Evolutionary conservation across 2,113 vertebrate genomes (phyloP), one percentile per base, ranked within the genome.

Genomic region (Galemys pyrenaicus): DNA sequence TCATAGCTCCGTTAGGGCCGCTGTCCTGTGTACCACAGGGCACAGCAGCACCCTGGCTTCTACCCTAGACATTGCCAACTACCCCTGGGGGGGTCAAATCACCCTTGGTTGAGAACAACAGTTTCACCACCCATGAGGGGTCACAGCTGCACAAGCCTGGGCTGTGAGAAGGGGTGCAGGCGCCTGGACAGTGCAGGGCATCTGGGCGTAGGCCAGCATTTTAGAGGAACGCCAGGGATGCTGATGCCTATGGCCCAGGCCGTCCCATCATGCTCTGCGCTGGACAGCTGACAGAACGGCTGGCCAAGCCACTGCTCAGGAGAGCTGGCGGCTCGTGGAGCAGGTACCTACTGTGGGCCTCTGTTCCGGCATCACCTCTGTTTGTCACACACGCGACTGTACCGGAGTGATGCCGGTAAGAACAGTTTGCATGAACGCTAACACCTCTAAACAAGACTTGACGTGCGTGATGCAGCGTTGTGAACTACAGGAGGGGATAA

Each of bases 261-360:
- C 20, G 11, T 0, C 5, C 37, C 7, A 15, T 7, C 17, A 32
- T 5, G 16, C 22, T 39, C 82, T 8, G 5, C 64, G 26, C 60
- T 58, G 44, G 6, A 28, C 1, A 6, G 71, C 0, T 65, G 64
- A 74, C 78, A 56, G 65, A 2, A 32, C 0, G 44, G 39, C 7
- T 0, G 65, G 16, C 68, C 28, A 2, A 44, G 6, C 8, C 49
- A 44, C 9, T 4, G 44, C 24, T 68, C 19, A 22, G 87, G 35
- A 3, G 30, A 39, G 26, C 19, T n/a, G 22, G 0, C 24, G 65
- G 32, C 0, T 5, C 32, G 30, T 4, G 35, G 28, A 51, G 62
- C 70, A 39, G 64, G 41, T 56, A 24, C 24, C 3, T 39, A 2
- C 30, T 44, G 9, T 6, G 8, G 28, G 68, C 37, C 82, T 51